phyloP scores from a whole-genome alignment of 1,140 invertebrate genomes.

The Cotesia typhae region DNA sequence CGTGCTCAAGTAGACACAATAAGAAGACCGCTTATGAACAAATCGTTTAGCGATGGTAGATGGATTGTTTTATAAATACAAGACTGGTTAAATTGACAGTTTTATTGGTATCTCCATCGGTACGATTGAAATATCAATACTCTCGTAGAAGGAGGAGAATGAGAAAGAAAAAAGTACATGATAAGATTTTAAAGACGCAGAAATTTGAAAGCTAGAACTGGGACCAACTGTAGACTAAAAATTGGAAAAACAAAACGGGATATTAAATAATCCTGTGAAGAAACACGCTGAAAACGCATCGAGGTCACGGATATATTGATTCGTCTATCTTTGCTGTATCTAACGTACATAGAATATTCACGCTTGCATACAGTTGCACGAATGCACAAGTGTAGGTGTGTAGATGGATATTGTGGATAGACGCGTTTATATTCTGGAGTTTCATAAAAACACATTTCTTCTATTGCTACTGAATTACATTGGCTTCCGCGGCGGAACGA shows the following conservation, averaged over 20 bases:
- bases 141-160: background rate
- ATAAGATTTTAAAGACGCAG: background rate
- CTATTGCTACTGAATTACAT: constrained; percentile 50
- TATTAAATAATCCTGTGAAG: constrained; percentile 45
- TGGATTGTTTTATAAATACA: background rate
- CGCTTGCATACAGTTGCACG: background rate
- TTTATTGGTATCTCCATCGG: constrained; percentile 25
- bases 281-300: constrained; percentile 46
- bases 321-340: constrained; percentile 31
- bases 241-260: background rate
- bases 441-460: constrained; percentile 36
- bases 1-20: constrained; percentile 8
- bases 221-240: too few species aligned
- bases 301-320: constrained; percentile 46
- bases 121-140: constrained; percentile 33
- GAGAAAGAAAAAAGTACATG: background rate
- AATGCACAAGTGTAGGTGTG: background rate
- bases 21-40: background rate
- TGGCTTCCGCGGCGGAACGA: constrained; percentile 47
- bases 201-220: constrained; percentile 30
- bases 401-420: background rate
- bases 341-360: constrained; percentile 29
- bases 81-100: constrained; percentile 4
- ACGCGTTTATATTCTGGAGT: background rate
- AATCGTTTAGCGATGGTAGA: background rate